A percentile compares a stretch with the other conserved stretches of the same genome.
These are phyloP conservation scores for Cromileptes altivelis DNA, from an alignment of 2,113 vertebrate species.

Conservation along the genomic window DNA sequence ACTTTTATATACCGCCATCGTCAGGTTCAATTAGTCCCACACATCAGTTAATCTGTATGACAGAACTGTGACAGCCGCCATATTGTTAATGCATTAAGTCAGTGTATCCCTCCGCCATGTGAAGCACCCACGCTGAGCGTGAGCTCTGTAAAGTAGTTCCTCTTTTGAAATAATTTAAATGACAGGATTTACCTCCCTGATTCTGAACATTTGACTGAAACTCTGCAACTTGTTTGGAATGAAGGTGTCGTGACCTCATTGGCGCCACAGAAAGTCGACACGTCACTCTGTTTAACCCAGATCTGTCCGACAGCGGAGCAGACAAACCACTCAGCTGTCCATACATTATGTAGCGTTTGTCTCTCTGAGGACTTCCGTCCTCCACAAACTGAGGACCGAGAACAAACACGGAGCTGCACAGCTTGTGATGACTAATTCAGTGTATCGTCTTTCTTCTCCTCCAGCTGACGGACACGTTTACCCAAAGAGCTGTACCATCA, in stretches of 20 bases:
- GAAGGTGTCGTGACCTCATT: neutral
- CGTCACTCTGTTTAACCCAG: conserved; percentile 30
- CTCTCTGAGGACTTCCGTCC: conserved; percentile 21
- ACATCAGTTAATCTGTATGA: no score
- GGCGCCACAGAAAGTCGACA: neutral
- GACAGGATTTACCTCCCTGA: no score
- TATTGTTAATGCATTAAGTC: no score
- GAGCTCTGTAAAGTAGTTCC: no score
- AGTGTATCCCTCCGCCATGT: no score
- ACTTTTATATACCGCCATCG: no score
- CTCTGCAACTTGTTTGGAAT: neutral
- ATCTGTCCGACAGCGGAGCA: conserved; percentile 32
- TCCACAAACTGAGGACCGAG: neutral
- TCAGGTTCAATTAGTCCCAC: no score
- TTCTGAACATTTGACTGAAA: no score
- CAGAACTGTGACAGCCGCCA: no score
- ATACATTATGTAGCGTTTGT: conserved; percentile 50
- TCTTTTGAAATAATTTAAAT: no score
- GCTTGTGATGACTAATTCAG: conserved; percentile 17
- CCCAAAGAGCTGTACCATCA: neutral
- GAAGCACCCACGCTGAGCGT: no score
- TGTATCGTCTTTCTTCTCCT: neutral
- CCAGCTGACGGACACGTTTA: neutral
- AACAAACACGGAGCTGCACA: neutral
- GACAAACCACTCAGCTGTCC: conserved; percentile 15